These are phyloP conservation scores for Glyphotaelius pellucidus DNA, from an alignment of 2,888 invertebrate genomes.

Conservation along the genomic window DNA sequence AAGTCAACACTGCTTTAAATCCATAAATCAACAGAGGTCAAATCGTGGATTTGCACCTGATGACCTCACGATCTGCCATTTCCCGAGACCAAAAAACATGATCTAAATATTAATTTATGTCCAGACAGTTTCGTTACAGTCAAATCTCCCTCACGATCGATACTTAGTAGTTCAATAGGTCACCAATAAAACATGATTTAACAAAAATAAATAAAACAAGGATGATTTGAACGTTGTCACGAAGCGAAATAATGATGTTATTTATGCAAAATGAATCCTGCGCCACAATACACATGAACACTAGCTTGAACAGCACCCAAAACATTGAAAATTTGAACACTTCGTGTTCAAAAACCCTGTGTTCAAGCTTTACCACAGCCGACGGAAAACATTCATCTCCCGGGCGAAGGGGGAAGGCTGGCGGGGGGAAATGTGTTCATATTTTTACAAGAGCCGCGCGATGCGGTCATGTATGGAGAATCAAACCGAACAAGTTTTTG, in stretches of 20 bases:
- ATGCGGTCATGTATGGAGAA: too few species aligned
- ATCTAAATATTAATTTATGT: constrained; percentile 12
- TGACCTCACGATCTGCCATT: constrained; percentile 18
- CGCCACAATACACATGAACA: too few species aligned
- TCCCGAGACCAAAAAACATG: neutral
- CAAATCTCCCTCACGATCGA: neutral
- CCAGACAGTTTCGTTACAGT: neutral
- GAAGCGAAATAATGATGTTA: neutral
- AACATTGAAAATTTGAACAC: too few species aligned
- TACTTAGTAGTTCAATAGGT: constrained; percentile 24
- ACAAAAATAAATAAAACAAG: neutral
- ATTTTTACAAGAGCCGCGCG: too few species aligned
- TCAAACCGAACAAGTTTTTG: too few species aligned
- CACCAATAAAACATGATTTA: neutral
- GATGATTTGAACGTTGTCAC: neutral
- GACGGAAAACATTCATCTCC: too few species aligned
- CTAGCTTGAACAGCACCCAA: too few species aligned
- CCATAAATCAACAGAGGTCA: neutral
- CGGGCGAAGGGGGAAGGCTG: too few species aligned
- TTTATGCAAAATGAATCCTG: neutral
- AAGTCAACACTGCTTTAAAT: neutral
- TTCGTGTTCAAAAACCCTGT: too few species aligned
- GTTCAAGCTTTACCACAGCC: too few species aligned
- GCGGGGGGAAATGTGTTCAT: too few species aligned
- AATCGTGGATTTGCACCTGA: constrained; percentile 28